These are phyloP conservation scores for Drosophila sp. DNA, from an alignment of 1,140 invertebrate species.

Conservation along the genomic window DNA sequence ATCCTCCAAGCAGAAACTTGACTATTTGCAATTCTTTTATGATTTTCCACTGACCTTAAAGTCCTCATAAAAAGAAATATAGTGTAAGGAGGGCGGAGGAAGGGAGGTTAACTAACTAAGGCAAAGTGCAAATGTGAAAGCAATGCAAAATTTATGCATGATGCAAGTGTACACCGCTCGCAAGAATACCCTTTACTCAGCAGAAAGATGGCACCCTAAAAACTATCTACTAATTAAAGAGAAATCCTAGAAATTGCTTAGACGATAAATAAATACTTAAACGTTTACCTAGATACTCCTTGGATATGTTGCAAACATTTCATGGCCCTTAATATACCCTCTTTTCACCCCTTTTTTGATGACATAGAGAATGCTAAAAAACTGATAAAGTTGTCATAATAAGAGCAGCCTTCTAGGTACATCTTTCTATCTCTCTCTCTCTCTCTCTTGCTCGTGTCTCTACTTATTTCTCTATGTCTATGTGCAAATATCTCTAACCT, in stretches of 20 bases:
- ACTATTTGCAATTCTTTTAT: slow-evolving; percentile 7
- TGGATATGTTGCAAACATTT: not conserved
- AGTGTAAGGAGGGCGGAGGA: not conserved
- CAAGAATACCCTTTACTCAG: not conserved
- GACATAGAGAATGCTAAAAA: not conserved
- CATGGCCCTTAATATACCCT: not conserved
- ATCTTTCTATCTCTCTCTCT: slow-evolving; percentile 7
- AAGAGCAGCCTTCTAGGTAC: slow-evolving; percentile 25
- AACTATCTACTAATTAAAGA: too few relatives aligned
- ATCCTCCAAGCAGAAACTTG: not conserved
- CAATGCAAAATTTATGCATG: not conserved
- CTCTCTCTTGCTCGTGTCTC: not conserved
- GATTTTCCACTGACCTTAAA: slow-evolving; percentile 3
- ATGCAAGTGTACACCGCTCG: not conserved
- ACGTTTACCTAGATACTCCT: too few relatives aligned
- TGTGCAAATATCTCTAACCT: slow-evolving; percentile 68
- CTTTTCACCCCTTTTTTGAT: not conserved
- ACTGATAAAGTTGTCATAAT: slow-evolving; percentile 32
- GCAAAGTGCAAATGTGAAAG: not conserved
- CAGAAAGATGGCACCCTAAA: too few relatives aligned
- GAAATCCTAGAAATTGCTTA: too few relatives aligned
- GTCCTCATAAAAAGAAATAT: not conserved
- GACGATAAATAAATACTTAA: too few relatives aligned
- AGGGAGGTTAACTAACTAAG: not conserved
- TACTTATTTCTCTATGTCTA: slow-evolving; percentile 13